These are phyloP conservation scores for Isoperla grammatica DNA, from an alignment of 2,888 invertebrate species.

Conservation along the genomic window DNA sequence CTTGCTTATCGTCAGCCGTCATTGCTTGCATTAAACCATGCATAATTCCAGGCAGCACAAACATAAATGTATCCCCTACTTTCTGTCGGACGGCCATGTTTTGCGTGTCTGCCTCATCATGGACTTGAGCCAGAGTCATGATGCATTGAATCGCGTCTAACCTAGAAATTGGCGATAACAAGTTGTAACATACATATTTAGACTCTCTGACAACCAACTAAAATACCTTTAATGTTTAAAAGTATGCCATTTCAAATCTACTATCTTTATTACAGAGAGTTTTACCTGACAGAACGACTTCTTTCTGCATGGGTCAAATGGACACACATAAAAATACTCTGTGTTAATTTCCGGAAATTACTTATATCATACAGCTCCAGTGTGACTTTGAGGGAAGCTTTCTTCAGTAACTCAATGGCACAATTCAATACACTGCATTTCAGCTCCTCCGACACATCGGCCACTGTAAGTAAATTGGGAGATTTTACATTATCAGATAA, in stretches of 20 bases:
- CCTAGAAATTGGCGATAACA: conserved; percentile 38
- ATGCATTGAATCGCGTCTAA: conserved; percentile 54
- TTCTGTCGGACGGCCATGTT: conserved; percentile 49
- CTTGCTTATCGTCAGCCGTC: conserved; percentile 52
- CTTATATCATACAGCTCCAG: conserved; percentile 51
- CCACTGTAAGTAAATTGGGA: conserved; percentile 46
- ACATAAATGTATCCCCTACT: conserved; percentile 53
- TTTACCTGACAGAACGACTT: conserved; percentile 56
- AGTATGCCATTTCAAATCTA: too few relatives aligned
- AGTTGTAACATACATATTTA: neutral
- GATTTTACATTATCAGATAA: too few relatives aligned
- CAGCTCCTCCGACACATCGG: conserved; percentile 56
- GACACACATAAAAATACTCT: conserved; percentile 58
- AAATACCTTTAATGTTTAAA: neutral
- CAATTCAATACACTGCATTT: conserved; percentile 54
- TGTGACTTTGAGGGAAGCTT: conserved; percentile 48
- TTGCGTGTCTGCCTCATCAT: conserved; percentile 48
- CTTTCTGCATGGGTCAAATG: conserved; percentile 62
- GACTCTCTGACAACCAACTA: too few relatives aligned
- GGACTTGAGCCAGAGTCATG: conserved; percentile 56
- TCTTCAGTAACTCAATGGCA: conserved; percentile 48
- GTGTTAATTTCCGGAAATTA: conserved; percentile 55
- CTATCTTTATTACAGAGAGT: too few relatives aligned
- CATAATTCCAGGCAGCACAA: conserved; percentile 60
- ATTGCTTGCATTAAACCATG: conserved; percentile 55